Base-by-base conservation (phyloP, 2,888 invertebrate species). In the Drosophila longiperda region DNA sequence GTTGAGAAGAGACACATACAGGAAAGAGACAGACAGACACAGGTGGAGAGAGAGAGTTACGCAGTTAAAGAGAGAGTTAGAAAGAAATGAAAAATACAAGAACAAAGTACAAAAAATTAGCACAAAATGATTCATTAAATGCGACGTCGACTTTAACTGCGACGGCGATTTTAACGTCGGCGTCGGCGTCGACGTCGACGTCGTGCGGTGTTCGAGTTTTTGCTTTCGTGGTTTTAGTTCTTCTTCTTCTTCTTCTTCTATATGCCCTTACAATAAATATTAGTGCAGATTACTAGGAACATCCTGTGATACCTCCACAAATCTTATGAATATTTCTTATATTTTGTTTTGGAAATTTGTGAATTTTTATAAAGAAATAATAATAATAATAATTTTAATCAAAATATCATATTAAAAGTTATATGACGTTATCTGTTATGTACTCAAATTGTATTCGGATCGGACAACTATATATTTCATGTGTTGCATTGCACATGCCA, bases 61-160 rank as follows among this genome's bases (percentile, higher is more conserved):
- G 58, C 55, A 60, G 52, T 60, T 15, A 54, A 66, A 63, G 15
- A 70, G 53, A 58, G 63, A 58, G 58, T 42, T 38, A 42, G 49
- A 73, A 58, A 42, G 52, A 85, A 75, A 62, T 29, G 58, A 70
- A 76, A 45, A 73, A 65, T 73, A 65, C 58, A 69, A 81, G 82
- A 83, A 67, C 52, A 83, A 72, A 78, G 65, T 78, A 73, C 66
- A 86, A 72, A 75, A 73, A 84, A 84, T 84, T 84, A 82, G 75
- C 81, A 76, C 75, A 71, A 67, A 71, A 71, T 77, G 40, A 67
- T 78, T 68, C 40, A 33, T 59, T 52, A 54, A 75, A 53, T 59
- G 53, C 63, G 57, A 73, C 66, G 60, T 34, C 73, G 68, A 52
- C 52, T 34, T 23, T 52, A 40, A 62, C 64, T 26, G 52, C 66